Percentiles rank a stretch among this genome's conserved stretches.
phyloP scores from a whole-genome alignment of 2,797 vertebrate genomes.

The Acestrorhynchus altus region DNA sequence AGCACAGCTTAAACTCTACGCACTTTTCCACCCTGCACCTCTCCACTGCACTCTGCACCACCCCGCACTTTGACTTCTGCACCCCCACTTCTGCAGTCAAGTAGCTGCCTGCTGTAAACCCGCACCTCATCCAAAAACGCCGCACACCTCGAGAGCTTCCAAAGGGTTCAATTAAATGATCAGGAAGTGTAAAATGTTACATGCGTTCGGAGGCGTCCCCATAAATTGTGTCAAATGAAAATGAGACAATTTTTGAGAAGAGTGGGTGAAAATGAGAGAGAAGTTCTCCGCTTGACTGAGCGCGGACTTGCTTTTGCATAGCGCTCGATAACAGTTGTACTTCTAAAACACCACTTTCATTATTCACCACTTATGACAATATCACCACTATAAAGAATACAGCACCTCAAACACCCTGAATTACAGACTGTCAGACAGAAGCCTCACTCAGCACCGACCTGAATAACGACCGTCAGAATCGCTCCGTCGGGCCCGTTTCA shows the following conservation, averaged over 20 bases:
- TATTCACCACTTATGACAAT: slow-evolving; percentile 38
- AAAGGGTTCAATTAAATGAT: slow-evolving; percentile 55
- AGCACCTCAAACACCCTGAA: background rate
- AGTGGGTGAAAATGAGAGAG: slow-evolving; percentile 35
- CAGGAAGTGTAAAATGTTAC: slow-evolving; percentile 51
- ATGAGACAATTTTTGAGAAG: slow-evolving; percentile 53
- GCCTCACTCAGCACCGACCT: background rate
- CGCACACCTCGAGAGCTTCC: slow-evolving; percentile 46
- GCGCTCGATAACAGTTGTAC: slow-evolving; percentile 23
- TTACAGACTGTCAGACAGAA: slow-evolving; percentile 21
- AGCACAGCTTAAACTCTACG: slow-evolving; percentile 41
- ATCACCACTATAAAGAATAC: slow-evolving; percentile 13
- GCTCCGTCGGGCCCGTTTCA: background rate
- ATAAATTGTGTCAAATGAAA: slow-evolving; percentile 55
- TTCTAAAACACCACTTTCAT: slow-evolving; percentile 44
- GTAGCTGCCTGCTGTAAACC: slow-evolving; percentile 50
- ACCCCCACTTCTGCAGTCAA: background rate
- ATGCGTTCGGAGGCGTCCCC: slow-evolving; percentile 34
- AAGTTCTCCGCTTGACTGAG: slow-evolving; percentile 25
- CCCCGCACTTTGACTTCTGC: no score
- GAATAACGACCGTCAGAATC: background rate
- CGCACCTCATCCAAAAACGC: slow-evolving; percentile 57
- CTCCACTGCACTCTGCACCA: no score
- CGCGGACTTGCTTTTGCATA: slow-evolving; percentile 37
- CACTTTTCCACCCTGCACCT: background rate